Conservation (phyloP, 1,140 invertebrate species). For the Eciton burchellii region DNA sequence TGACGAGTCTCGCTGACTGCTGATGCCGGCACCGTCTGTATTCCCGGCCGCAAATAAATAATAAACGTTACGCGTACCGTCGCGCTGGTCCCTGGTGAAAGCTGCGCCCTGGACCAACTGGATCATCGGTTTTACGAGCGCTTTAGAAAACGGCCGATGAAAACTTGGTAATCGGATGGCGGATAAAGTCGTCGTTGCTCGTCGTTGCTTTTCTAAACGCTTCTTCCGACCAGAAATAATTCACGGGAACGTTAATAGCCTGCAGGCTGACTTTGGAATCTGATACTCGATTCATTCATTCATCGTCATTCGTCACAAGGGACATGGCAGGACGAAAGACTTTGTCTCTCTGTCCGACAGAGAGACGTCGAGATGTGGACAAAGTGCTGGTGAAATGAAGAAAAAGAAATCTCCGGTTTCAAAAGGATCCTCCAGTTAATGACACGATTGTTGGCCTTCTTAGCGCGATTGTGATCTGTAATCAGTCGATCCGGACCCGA, state of each 20-base stretch:
- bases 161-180: conserved; percentile 37
- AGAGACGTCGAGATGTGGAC: no score
- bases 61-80: conserved; percentile 63
- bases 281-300: no score
- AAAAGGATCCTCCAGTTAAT: no score
- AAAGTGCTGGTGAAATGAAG: no score
- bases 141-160: conserved; percentile 44
- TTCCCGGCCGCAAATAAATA: conserved; percentile 71
- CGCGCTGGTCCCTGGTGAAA: conserved; percentile 16
- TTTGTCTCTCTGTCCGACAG: no score
- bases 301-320: no score
- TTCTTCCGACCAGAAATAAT: neutral
- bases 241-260: no score
- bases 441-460: no score
- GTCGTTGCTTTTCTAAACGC: conserved; percentile 2
- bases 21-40: conserved; percentile 49
- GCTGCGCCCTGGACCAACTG: conserved; percentile 23
- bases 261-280: no score
- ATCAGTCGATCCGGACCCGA: neutral
- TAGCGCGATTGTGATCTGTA: no score
- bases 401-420: no score
- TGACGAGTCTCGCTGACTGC: conserved; percentile 40
- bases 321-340: no score
- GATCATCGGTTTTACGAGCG: conserved; percentile 54
- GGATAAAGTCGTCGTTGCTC: conserved; percentile 32